Evolutionary conservation across 2,888 invertebrate species (phyloP).

Genomic region (Callyntrura sp.): DNA sequence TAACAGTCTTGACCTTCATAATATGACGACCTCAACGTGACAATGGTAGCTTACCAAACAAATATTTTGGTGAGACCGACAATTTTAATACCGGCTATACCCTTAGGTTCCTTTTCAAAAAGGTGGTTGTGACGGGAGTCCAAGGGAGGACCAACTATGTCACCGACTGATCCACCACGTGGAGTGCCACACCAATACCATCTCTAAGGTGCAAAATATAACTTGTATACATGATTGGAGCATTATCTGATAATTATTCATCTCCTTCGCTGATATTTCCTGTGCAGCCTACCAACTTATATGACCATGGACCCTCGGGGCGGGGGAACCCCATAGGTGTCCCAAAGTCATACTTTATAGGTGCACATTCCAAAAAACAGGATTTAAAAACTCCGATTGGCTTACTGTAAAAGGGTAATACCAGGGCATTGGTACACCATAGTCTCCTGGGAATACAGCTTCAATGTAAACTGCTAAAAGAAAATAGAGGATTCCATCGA

Average conservation of each 20-base stretch:
- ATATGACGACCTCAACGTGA: too few species aligned
- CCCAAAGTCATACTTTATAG: not conserved
- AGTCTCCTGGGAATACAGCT: conserved; percentile 94
- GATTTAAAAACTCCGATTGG: not conserved
- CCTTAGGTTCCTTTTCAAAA: conserved; percentile 86
- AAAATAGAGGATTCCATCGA: conserved; percentile 91
- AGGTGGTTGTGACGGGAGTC: conserved; percentile 84
- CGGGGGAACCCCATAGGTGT: too few species aligned
- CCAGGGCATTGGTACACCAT: conserved; percentile 92
- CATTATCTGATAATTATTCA: not conserved
- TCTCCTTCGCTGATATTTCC: conserved; percentile 85
- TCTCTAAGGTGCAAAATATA: conserved; percentile 81
- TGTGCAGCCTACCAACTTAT: too few species aligned
- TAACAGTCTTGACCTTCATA: too few species aligned
- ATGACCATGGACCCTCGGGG: too few species aligned
- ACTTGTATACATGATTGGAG: not conserved
- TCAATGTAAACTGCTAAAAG: conserved; percentile 93
- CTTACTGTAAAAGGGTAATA: conserved; percentile 90
- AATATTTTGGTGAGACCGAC: conserved; percentile 88
- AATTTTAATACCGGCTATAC: conserved; percentile 87
- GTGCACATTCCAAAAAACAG: conserved; percentile 83
- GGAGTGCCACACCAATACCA: conserved; percentile 85
- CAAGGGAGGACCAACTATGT: not conserved
- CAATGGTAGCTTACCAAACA: conserved; percentile 87
- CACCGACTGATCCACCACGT: conserved; percentile 23